These are phyloP conservation scores for Labroides dimidiatus DNA, from an alignment of 2,797 vertebrate species.

Conservation along the genomic window DNA sequence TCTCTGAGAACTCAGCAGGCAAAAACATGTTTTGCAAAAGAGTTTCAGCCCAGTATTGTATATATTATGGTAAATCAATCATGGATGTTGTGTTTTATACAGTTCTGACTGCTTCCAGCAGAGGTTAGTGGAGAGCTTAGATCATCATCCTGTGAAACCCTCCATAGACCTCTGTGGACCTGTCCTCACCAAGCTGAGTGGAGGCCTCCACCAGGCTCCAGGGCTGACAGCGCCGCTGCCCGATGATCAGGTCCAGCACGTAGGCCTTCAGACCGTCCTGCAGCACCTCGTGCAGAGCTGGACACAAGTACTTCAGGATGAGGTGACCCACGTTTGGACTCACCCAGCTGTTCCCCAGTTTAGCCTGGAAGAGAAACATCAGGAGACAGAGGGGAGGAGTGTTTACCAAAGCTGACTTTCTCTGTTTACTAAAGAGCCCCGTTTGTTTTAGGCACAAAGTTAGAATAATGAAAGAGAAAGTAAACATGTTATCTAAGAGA, in stretches of 20 bases:
- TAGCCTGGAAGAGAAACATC: slow-evolving; percentile 83
- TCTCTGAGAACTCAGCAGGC: no score
- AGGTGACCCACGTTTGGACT: slow-evolving; percentile 97
- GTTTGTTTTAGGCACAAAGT: no score
- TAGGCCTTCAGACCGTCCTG: slow-evolving; percentile 94
- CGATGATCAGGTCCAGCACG: slow-evolving; percentile 93
- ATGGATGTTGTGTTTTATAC: not conserved
- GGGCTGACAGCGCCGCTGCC: slow-evolving; percentile 93
- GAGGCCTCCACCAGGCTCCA: slow-evolving; percentile 97
- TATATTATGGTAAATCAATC: no score
- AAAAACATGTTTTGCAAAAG: no score
- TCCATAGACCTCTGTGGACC: fast-evolving
- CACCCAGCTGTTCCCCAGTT: slow-evolving; percentile 96
- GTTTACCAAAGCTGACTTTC: not conserved
- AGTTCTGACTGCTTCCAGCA: not conserved
- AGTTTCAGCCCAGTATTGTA: no score
- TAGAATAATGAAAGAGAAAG: not conserved
- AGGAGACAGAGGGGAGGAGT: not conserved
- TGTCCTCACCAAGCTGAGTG: slow-evolving; percentile 90
- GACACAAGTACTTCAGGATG: slow-evolving; percentile 96
- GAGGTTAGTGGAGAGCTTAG: not conserved
- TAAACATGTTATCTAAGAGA: not conserved
- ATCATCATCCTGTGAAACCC: not conserved
- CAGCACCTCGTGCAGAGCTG: slow-evolving; percentile 90
- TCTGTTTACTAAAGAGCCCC: not conserved